A percentile compares a stretch with the other conserved stretches of the same genome.
Conservation (phyloP, 1,140 invertebrate genomes). For the Aphis craccivora region DNA sequence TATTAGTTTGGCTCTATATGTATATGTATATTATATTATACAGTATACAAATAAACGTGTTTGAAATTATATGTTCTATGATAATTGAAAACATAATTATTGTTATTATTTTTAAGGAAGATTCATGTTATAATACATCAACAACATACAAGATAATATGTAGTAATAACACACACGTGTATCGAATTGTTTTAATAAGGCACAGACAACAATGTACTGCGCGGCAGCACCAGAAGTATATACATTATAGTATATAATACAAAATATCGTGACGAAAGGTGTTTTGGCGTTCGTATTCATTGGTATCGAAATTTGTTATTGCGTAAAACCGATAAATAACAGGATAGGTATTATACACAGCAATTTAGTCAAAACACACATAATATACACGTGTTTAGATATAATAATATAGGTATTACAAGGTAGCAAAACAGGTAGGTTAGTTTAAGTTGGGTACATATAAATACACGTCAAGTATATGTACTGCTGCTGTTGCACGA, state of each 20-base stretch:
- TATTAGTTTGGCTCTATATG: not conserved
- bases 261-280: slow-evolving; percentile 25
- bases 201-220: too few species aligned
- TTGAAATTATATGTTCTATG: not conserved
- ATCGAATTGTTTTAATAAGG: slow-evolving; percentile 15
- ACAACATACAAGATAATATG: not conserved
- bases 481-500: not conserved
- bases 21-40: not conserved
- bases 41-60: not conserved
- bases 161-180: not conserved
- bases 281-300: not conserved
- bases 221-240: not conserved
- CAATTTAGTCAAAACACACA: not conserved
- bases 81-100: not conserved
- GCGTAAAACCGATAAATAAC: not conserved
- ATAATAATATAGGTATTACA: not conserved
- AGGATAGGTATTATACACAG: not conserved
- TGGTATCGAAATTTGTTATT: not conserved
- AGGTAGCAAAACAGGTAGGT: not conserved
- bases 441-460: not conserved
- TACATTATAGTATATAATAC: not conserved
- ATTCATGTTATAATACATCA: not conserved
- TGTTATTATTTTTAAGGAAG: not conserved
- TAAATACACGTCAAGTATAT: not conserved
- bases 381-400: not conserved